Percentiles rank a stretch among this genome's conserved stretches.
Conservation (phyloP, 1,140 invertebrate species). For the Drosophila ohnishii region DNA sequence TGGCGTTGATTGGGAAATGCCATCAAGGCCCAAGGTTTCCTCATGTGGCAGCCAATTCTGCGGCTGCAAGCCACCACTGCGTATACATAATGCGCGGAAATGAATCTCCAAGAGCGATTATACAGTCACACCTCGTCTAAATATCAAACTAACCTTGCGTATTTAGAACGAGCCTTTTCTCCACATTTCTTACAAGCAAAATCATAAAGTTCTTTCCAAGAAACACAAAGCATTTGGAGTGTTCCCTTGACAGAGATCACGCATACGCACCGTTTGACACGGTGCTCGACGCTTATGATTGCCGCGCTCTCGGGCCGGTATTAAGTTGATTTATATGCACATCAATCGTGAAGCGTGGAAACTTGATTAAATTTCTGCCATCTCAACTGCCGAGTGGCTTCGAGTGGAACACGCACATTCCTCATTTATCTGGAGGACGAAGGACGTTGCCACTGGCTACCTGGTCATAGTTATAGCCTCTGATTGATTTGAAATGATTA, state of each 20-base stretch:
- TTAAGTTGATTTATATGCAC: constrained; percentile 45
- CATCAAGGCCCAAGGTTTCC: constrained; percentile 26
- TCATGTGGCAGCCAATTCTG: constrained; percentile 9
- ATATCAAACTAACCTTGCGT: neutral
- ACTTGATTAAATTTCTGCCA: constrained; percentile 47
- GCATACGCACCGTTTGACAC: constrained; percentile 24
- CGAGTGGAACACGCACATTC: constrained; percentile 41
- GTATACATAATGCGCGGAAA: constrained; percentile 44
- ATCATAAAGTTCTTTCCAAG: neutral
- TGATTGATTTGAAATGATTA: constrained; percentile 48
- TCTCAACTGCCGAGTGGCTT: constrained; percentile 19
- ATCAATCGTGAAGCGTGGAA: constrained; percentile 30
- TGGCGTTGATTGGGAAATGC: constrained; percentile 80
- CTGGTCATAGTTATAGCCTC: constrained; percentile 37
- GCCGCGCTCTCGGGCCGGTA: constrained; percentile 12
- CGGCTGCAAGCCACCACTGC: neutral
- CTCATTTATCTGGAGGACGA: constrained; percentile 29
- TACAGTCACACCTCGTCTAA: neutral
- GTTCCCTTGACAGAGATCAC: constrained; percentile 20
- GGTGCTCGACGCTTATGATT: constrained; percentile 24
- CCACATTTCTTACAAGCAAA: neutral
- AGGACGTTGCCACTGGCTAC: constrained; percentile 48
- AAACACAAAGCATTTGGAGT: neutral
- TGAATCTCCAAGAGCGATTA: neutral
- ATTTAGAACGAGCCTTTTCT: neutral